These are phyloP conservation scores for Malthinus flaveolus DNA, from an alignment of 2,888 invertebrate species.

Conservation along the genomic window DNA sequence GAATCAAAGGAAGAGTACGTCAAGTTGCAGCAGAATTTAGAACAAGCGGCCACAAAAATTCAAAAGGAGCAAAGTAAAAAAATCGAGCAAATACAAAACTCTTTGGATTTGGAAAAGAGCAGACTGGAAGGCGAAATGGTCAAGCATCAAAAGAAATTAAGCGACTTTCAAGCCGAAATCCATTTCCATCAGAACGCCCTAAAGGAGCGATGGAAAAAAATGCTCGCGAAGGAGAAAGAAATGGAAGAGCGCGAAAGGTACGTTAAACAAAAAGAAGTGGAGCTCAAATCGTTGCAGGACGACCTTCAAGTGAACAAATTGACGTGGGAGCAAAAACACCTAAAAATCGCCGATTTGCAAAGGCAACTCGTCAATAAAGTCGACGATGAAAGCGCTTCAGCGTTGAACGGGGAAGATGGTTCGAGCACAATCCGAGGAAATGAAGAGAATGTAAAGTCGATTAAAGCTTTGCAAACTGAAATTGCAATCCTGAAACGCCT, in stretches of 20 bases:
- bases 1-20: slow-evolving; percentile 20
- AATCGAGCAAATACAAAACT: slow-evolving; percentile 34
- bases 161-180: slow-evolving; percentile 12
- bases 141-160: slow-evolving; percentile 17
- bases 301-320: background rate
- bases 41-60: slow-evolving; percentile 33
- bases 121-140: slow-evolving; percentile 35
- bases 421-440: no score
- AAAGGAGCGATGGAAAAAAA: slow-evolving; percentile 8
- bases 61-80: slow-evolving; percentile 37
- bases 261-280: slow-evolving; percentile 18
- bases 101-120: slow-evolving; percentile 36
- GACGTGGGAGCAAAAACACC: background rate
- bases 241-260: slow-evolving; percentile 26
- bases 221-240: slow-evolving; percentile 11
- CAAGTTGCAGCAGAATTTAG: slow-evolving; percentile 25
- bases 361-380: background rate
- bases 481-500: slow-evolving; percentile 29
- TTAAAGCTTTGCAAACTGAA: slow-evolving; percentile 34
- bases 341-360: slow-evolving; percentile 1
- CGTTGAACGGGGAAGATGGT: background rate
- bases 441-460: background rate
- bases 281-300: slow-evolving; percentile 12
- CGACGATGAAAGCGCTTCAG: background rate
- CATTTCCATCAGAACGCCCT: slow-evolving; percentile 16